A percentile compares a stretch with the other conserved stretches of the same genome.
Conservation (phyloP, 2,888 invertebrate species). For the Synergus laeviventris region DNA sequence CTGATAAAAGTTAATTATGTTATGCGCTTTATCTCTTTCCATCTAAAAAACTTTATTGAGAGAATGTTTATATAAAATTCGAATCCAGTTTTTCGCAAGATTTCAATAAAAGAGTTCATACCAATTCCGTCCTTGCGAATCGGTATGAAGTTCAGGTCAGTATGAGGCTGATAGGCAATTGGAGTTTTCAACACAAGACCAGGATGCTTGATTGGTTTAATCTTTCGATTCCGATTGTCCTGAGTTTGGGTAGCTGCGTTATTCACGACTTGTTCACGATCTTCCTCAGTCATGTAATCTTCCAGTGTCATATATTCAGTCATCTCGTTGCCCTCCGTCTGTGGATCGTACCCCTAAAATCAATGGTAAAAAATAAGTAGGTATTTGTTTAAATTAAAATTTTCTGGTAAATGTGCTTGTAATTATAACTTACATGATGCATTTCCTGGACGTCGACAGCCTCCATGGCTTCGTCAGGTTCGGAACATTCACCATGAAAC, state of each 20-base stretch:
- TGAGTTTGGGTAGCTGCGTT: conserved; percentile 79
- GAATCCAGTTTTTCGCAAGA: background rate
- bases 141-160: conserved; percentile 90
- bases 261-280: conserved; percentile 76
- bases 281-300: conserved; percentile 77
- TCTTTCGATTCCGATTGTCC: conserved; percentile 80
- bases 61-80: too few relatives aligned
- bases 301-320: conserved; percentile 74
- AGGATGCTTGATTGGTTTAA: conserved; percentile 85
- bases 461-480: conserved; percentile 73
- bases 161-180: conserved; percentile 87
- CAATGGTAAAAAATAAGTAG: background rate
- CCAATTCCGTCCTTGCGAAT: conserved; percentile 93
- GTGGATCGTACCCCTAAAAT: conserved; percentile 68
- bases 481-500: conserved; percentile 72
- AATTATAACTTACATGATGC: conserved; percentile 64
- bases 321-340: conserved; percentile 69
- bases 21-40: too few relatives aligned
- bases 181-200: conserved; percentile 86
- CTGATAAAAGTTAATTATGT: too few relatives aligned
- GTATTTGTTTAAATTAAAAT: background rate
- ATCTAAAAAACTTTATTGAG: too few relatives aligned
- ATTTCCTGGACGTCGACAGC: conserved; percentile 70
- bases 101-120: conserved; percentile 75
- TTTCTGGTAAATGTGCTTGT: background rate